Conservation (phyloP, 2,797 vertebrate genomes). For the Smutsia temminckii region DNA sequence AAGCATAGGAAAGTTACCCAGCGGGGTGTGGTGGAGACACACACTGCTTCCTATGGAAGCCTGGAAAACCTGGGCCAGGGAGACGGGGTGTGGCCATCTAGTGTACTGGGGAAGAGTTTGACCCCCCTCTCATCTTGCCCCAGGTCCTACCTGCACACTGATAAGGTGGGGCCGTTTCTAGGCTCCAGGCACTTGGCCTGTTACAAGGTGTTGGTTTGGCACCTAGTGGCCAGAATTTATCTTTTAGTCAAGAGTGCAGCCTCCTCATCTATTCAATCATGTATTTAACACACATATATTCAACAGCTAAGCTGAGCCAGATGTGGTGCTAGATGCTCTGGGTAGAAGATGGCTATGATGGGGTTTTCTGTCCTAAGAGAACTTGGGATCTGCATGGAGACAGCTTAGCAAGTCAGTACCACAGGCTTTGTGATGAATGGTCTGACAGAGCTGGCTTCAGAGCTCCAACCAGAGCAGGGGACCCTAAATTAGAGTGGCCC, state of each 20-base stretch:
- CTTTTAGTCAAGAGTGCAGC: background rate
- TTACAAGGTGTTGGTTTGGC: background rate
- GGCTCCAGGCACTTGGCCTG: background rate
- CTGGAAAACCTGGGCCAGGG: background rate
- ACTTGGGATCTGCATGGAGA: background rate
- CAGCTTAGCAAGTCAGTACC: background rate
- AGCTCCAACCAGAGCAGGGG: background rate
- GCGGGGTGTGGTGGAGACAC: background rate
- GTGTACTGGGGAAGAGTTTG: background rate
- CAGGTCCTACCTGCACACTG: background rate
- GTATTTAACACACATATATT: background rate
- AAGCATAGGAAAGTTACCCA: slow-evolving; percentile 48
- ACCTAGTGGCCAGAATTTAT: background rate
- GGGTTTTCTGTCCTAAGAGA: background rate
- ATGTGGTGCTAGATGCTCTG: background rate
- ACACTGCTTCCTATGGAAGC: background rate
- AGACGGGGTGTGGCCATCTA: background rate
- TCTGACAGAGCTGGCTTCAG: background rate
- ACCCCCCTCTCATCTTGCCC: background rate
- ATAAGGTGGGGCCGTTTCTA: fast-evolving
- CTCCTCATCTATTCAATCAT: background rate
- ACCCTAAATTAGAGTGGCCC: background rate
- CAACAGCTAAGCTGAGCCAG: background rate
- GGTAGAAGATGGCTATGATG: background rate
- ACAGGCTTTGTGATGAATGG: background rate